Percentiles rank a stretch among this genome's conserved stretches.
Conservation (phyloP, 2,113 vertebrate genomes). For the Campylomormyrus numenius region DNA sequence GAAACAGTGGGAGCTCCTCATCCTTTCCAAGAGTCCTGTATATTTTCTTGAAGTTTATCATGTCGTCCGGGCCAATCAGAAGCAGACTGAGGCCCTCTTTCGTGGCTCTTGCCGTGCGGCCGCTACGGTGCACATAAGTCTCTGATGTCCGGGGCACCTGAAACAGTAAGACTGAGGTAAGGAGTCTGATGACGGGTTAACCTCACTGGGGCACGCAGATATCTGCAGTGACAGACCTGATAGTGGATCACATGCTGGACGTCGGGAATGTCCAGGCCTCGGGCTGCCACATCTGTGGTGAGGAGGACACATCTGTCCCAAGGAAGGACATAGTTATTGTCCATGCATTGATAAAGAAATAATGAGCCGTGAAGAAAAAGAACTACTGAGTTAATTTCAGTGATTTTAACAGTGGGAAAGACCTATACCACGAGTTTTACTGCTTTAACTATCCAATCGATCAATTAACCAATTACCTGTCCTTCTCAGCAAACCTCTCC, state of each 20-base stretch:
- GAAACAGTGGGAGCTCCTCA: slow-evolving; percentile 82
- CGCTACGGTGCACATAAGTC: slow-evolving; percentile 87
- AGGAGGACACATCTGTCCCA: slow-evolving; percentile 78
- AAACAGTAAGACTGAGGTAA: background rate
- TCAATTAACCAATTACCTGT: slow-evolving; percentile 66
- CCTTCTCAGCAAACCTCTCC: slow-evolving; percentile 82
- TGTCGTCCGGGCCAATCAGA: slow-evolving; percentile 80
- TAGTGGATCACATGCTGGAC: slow-evolving; percentile 96
- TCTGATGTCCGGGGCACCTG: slow-evolving; percentile 91
- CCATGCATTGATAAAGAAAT: background rate
- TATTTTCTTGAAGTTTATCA: slow-evolving; percentile 87
- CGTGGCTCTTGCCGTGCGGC: slow-evolving; percentile 83
- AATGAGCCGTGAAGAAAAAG: background rate
- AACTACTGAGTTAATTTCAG: background rate
- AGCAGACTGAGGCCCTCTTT: slow-evolving; percentile 82
- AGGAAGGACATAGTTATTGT: background rate
- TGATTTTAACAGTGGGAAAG: background rate
- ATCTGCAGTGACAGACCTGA: slow-evolving; percentile 64
- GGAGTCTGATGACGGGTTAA: background rate
- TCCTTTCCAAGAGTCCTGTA: slow-evolving; percentile 78
- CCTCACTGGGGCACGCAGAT: background rate
- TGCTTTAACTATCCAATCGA: background rate
- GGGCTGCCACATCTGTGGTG: slow-evolving; percentile 92
- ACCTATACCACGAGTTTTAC: background rate
- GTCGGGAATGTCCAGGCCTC: slow-evolving; percentile 90